Conservation (phyloP, 2,113 vertebrate genomes). For the Pyxicephalus adspersus region DNA sequence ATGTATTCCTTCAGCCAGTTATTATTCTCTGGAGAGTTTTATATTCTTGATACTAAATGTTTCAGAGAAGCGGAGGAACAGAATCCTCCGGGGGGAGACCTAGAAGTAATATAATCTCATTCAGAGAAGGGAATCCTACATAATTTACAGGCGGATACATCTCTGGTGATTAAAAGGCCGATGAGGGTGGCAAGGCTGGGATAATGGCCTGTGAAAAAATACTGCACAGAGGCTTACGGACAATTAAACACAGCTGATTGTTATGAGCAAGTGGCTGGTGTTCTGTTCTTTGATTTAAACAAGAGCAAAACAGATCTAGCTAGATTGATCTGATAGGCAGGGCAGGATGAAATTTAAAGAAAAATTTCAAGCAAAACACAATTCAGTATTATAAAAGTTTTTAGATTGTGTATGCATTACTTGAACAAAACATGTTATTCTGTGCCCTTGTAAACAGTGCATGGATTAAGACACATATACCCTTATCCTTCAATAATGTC, state of each 20-base stretch:
- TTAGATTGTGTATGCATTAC: too few species aligned
- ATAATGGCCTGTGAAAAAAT: conserved; percentile 32
- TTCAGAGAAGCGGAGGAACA: conserved; percentile 11
- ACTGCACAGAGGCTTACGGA: neutral
- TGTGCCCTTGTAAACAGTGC: too few species aligned
- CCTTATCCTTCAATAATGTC: too few species aligned
- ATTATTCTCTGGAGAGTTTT: neutral
- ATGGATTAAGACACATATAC: too few species aligned
- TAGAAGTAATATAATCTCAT: conserved; percentile 7
- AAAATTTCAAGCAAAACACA: neutral
- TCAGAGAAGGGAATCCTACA: conserved; percentile 27
- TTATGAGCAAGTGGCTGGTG: conserved; percentile 12
- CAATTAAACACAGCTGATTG: conserved; percentile 30
- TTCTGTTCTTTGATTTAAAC: conserved; percentile 18
- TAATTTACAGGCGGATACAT: conserved; percentile 25
- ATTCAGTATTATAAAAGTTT: too few species aligned
- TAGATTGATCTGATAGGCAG: neutral
- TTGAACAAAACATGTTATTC: too few species aligned
- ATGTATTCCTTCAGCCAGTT: conserved; percentile 2
- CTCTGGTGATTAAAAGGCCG: conserved; percentile 37
- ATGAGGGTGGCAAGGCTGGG: conserved; percentile 21
- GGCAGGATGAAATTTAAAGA: neutral
- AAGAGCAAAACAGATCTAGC: neutral
- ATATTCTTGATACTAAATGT: conserved; percentile 15
- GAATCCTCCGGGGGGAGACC: conserved; percentile 8